Percentiles rank a stretch among this genome's conserved stretches.
phyloP scores from a whole-genome alignment of 2,888 invertebrate species.

The Pocota personata region DNA sequence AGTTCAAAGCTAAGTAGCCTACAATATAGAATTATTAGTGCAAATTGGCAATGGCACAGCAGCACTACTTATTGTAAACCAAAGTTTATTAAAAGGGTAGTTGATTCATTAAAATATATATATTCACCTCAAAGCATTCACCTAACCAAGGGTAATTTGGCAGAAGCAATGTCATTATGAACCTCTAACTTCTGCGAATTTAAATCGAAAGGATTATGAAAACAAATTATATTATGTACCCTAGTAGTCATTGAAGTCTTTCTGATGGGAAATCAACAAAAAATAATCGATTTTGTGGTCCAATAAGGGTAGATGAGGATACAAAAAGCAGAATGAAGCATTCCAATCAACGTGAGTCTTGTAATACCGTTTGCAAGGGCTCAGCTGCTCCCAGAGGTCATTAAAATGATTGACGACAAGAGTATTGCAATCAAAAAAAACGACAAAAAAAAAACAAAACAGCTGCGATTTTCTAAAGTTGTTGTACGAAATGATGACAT shows the following conservation, averaged over 20 bases:
- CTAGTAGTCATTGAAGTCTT: background rate
- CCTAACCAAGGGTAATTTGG: no score
- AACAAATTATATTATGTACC: background rate
- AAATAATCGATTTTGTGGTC: slow-evolving; percentile 2
- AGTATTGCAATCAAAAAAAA: background rate
- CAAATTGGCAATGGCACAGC: no score
- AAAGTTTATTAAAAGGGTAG: no score
- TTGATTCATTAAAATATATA: background rate
- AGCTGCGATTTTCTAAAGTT: background rate
- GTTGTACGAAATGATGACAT: background rate
- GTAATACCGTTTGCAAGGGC: background rate
- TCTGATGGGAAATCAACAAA: background rate
- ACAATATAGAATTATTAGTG: no score
- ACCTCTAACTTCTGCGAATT: background rate
- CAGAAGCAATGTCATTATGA: no score
- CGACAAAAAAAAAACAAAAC: background rate
- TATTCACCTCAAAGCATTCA: background rate
- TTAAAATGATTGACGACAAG: background rate
- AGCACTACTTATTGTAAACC: no score
- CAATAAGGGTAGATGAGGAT: background rate
- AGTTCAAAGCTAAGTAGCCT: no score
- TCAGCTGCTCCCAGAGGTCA: background rate
- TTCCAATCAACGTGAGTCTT: background rate
- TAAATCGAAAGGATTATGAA: background rate
- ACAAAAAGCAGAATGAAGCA: background rate